These are phyloP conservation scores for Apamea sordens DNA, from an alignment of 2,888 invertebrate species.

Conservation along the genomic window DNA sequence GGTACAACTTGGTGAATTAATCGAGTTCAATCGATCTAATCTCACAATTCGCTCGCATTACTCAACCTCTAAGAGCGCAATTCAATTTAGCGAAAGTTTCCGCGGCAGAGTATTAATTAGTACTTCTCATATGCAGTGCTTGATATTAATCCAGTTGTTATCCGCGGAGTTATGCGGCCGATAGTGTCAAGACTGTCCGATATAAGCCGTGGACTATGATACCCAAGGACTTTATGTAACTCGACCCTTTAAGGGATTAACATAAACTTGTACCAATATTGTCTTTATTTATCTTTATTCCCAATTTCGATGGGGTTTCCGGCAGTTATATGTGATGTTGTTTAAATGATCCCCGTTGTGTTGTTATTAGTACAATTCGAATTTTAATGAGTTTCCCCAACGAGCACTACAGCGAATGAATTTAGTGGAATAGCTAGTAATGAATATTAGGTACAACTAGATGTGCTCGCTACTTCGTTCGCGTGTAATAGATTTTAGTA, in stretches of 20 bases:
- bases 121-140: constrained; percentile 75
- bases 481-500: too few relatives aligned
- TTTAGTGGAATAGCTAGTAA: not conserved
- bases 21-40: constrained; percentile 69
- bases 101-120: constrained; percentile 77
- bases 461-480: not conserved
- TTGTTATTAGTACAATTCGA: constrained; percentile 3
- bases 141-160: constrained; percentile 81
- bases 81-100: constrained; percentile 69
- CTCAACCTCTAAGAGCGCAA: constrained; percentile 65
- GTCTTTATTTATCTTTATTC: constrained; percentile 83
- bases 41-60: constrained; percentile 62
- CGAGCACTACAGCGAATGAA: constrained; percentile 1
- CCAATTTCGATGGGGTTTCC: constrained; percentile 69
- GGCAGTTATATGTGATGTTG: constrained; percentile 60
- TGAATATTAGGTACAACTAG: not conserved
- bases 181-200: constrained; percentile 84
- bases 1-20: constrained; percentile 65
- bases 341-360: constrained; percentile 36
- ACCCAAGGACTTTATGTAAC: constrained; percentile 82
- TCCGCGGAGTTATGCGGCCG: constrained; percentile 81
- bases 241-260: constrained; percentile 87
- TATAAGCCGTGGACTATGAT: constrained; percentile 83
- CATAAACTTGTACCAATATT: constrained; percentile 84
- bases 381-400: constrained; percentile 25